Conservation (phyloP, 2,888 invertebrate species). For the Diarsia mendica region DNA sequence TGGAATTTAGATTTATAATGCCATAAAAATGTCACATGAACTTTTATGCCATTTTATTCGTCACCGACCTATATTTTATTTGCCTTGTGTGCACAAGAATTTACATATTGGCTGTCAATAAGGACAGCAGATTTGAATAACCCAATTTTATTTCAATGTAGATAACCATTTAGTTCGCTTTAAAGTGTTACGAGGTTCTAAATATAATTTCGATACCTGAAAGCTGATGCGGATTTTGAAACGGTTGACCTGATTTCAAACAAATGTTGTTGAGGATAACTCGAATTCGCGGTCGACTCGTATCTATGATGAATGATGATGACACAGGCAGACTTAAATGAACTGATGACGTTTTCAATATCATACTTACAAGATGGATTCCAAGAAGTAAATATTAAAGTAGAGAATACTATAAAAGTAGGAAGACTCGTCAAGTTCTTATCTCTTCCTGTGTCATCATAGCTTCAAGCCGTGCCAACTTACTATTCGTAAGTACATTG, state of each 20-base stretch:
- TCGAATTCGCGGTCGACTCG: constrained; percentile 12
- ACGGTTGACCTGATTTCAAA: constrained; percentile 48
- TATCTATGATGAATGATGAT: not conserved
- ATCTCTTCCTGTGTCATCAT: constrained; percentile 58
- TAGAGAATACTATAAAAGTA: constrained; percentile 18
- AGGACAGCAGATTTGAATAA: constrained; percentile 34
- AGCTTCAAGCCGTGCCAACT: constrained; percentile 51
- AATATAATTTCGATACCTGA: constrained; percentile 30
- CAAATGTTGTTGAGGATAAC: constrained; percentile 29
- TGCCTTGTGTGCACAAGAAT: constrained; percentile 35
- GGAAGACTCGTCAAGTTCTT: constrained; percentile 48
- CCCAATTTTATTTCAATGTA: constrained; percentile 24
- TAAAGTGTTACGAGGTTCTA: constrained; percentile 24
- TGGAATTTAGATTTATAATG: constrained; percentile 32
- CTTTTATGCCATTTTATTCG: constrained; percentile 48
- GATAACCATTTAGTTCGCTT: not conserved
- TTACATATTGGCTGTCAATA: constrained; percentile 26
- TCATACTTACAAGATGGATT: not conserved
- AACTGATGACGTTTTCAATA: constrained; percentile 5
- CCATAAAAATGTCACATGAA: constrained; percentile 45
- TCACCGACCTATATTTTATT: constrained; percentile 46
- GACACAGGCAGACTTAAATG: not conserved
- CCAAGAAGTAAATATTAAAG: constrained; percentile 23
- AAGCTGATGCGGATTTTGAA: constrained; percentile 30
- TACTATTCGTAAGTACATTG: constrained; percentile 57